Evolutionary conservation across 2,888 invertebrate genomes (phyloP), one percentile per base, ranked within the genome.

Genomic region (Melinaea menophilus): DNA sequence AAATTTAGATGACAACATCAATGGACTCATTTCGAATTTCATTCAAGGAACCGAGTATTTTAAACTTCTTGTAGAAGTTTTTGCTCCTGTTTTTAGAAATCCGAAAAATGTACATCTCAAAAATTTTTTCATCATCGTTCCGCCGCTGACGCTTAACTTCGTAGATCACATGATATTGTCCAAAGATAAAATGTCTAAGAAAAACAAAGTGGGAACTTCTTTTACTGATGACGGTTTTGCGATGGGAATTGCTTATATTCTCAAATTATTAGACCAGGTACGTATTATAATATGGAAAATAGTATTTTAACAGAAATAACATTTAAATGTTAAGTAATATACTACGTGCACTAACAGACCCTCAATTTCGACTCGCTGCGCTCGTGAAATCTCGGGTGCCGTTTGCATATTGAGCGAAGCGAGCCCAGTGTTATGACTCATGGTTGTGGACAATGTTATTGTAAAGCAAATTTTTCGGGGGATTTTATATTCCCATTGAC

Each of bases 211-310:
- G 12, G 97, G 96, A 12, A 96, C 97, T 58, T 94, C 97, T 1
- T 98, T 99, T 80, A 98, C 98, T 11, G 99, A 99, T 84, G 99
- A 99, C 85, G 99, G 99, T 12, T 99, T 99, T 89, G 96, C 98
- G 4, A 96, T 99, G 93, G 99, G 99, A 79, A 88, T 92, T 22
- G 98, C 99, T 0, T 99, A 98, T 78, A 95, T 99, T 72, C 92
- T 99, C 65, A 97, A 96, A 79, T 91, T 99, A 65, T 86, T 99
- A 55, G 95, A 97, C 81, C 98, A 98, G 86, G 93, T 92, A 73
- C 81, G 84, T 60, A 33, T n/a, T 41, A 46, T 31, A 9, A 31
- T 9, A 46, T 56, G 33, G 5, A 45, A 3, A 2, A 22, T 22
- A 22, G 22, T 22, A 22, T 22, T 22, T 22, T 22, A 22, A 22